Conservation (phyloP, 2,113 vertebrate genomes). For the Syrrhaptes paradoxus region DNA sequence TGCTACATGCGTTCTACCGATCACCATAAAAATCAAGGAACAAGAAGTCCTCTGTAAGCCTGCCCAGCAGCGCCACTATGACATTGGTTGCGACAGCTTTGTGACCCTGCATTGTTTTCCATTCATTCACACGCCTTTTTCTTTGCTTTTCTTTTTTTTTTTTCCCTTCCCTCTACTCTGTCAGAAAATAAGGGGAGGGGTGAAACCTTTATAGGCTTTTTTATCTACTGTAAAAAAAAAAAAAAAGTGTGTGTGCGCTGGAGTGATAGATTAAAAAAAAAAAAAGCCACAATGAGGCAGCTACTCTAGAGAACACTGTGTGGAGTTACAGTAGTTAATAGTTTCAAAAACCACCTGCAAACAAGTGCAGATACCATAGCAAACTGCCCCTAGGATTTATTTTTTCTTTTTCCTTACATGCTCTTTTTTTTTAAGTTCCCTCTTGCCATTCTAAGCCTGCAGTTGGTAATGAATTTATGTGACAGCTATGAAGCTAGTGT, state of each 20-base stretch:
- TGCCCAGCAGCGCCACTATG: constrained; percentile 78
- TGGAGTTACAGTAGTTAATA: constrained; percentile 71
- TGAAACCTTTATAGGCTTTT: constrained; percentile 78
- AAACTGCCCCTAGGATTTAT: constrained; percentile 57
- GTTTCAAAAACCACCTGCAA: constrained; percentile 79
- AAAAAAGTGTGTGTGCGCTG: neutral
- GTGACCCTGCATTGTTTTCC: constrained; percentile 85
- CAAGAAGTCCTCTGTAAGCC: constrained; percentile 82
- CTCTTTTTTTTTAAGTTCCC: constrained; percentile 31
- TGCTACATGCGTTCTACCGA: constrained; percentile 82
- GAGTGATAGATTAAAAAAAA: constrained; percentile 19
- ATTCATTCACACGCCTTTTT: constrained; percentile 85
- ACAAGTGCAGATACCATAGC: constrained; percentile 66
- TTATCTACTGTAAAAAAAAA: constrained; percentile 82
- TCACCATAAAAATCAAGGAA: constrained; percentile 88
- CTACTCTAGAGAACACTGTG: constrained; percentile 55
- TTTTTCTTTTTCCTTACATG: constrained; percentile 10
- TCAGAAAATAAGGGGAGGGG: neutral
- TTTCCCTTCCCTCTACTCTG: neutral
- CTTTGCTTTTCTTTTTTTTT: constrained; percentile 53
- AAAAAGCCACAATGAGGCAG: constrained; percentile 19
- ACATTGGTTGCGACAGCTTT: constrained; percentile 83
- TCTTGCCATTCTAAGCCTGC: constrained; percentile 57
- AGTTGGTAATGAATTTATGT: constrained; percentile 78
- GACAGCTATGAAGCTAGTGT: constrained; percentile 85